These are phyloP conservation scores for Ptiloglossa arizonensis DNA, from an alignment of 1,140 invertebrate species.

Conservation along the genomic window DNA sequence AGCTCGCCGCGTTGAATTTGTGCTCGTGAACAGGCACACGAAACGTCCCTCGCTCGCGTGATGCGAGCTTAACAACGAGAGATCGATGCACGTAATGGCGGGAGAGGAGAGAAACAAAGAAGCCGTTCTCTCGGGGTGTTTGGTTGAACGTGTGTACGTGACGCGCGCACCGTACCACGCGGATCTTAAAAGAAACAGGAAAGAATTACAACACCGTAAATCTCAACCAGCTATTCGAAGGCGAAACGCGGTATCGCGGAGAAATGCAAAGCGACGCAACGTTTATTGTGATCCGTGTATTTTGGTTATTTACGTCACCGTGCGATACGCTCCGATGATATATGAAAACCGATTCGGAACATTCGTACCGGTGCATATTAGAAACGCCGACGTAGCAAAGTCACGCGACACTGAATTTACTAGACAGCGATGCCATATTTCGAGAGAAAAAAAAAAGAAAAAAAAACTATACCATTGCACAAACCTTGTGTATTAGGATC, in stretches of 20 bases:
- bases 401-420: neutral
- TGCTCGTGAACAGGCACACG: slow-evolving; percentile 20
- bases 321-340: neutral
- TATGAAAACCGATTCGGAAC: neutral
- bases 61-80: slow-evolving; percentile 42
- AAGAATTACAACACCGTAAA: slow-evolving; percentile 52
- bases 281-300: slow-evolving; percentile 47
- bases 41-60: slow-evolving; percentile 24
- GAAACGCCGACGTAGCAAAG: too few species aligned
- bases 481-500: neutral
- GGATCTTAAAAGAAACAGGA: slow-evolving; percentile 41
- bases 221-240: slow-evolving; percentile 33
- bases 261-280: slow-evolving; percentile 39
- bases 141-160: slow-evolving; percentile 16
- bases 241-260: slow-evolving; percentile 31
- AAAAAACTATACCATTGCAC: too few species aligned
- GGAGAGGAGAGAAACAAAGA: slow-evolving; percentile 47
- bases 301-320: slow-evolving; percentile 44
- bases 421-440: too few species aligned
- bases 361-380: too few species aligned
- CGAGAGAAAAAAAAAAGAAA: too few species aligned
- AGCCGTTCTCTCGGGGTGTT: slow-evolving; percentile 36
- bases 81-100: slow-evolving; percentile 45
- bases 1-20: neutral
- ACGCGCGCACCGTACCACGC: neutral